Conservation (phyloP, 2,888 invertebrate species). For the Xestia xanthographa region DNA sequence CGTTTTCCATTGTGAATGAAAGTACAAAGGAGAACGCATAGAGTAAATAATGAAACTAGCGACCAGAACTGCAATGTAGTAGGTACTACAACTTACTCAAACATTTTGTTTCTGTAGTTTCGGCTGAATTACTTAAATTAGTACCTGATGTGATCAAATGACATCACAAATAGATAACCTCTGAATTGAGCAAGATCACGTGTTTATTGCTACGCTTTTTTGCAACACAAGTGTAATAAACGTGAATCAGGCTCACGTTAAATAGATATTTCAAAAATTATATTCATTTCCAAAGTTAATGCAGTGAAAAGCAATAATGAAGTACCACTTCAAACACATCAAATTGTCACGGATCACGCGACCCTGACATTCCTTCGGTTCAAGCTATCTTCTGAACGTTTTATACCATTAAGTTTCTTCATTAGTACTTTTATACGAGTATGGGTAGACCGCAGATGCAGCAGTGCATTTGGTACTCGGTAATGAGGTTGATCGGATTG, state of each 20-base stretch:
- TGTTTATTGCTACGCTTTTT: background rate
- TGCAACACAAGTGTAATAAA: conserved; percentile 2
- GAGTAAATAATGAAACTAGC: conserved; percentile 18
- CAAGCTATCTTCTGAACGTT: conserved; percentile 1
- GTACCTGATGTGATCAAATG: background rate
- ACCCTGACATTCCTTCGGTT: conserved; percentile 13
- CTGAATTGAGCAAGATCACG: background rate
- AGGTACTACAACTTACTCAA: background rate
- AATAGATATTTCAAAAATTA: conserved; percentile 5
- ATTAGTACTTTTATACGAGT: conserved; percentile 29
- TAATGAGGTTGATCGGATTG: conserved; percentile 84
- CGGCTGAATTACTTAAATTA: background rate
- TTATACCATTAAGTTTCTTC: conserved; percentile 13
- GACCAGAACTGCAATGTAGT: background rate
- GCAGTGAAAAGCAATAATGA: conserved; percentile 1
- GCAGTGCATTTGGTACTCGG: conserved; percentile 63
- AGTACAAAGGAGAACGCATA: conserved; percentile 14
- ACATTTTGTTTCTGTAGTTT: background rate
- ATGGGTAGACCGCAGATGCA: conserved; percentile 37
- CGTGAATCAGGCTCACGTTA: background rate
- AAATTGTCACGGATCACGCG: conserved; percentile 20
- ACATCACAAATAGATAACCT: background rate
- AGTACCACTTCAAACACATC: conserved; percentile 4
- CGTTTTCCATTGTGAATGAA: conserved; percentile 58
- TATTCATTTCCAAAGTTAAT: conserved; percentile 6